Evolutionary conservation across 2,797 vertebrate genomes (phyloP).

Genomic region (Chanos chanos): DNA sequence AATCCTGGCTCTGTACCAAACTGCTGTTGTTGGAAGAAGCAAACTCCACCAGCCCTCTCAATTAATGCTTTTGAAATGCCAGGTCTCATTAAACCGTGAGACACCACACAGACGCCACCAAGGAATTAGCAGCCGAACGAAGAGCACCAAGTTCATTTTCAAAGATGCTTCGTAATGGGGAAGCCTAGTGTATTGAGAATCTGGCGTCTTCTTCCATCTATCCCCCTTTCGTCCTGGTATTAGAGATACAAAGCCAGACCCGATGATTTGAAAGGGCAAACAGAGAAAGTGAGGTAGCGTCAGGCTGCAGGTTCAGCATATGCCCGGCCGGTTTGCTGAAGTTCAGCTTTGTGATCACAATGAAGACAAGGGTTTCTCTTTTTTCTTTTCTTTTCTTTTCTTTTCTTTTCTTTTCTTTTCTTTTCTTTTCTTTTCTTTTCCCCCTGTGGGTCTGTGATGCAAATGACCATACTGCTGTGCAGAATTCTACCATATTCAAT

Average conservation of each 20-base stretch:
- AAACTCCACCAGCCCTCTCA: slow-evolving; percentile 55
- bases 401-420: no score
- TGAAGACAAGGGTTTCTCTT: no score
- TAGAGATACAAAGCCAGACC: slow-evolving; percentile 2
- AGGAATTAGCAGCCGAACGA: slow-evolving; percentile 42
- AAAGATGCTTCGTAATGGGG: slow-evolving; percentile 15
- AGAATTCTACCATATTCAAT: no score
- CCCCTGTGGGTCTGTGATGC: no score
- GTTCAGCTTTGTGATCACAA: no score
- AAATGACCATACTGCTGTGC: no score
- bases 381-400: no score
- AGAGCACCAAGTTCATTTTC: slow-evolving; percentile 46
- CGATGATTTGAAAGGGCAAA: neutral
- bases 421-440: no score
- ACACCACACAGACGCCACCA: slow-evolving; percentile 24
- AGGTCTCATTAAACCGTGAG: slow-evolving; percentile 62
- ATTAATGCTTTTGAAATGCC: slow-evolving; percentile 69
- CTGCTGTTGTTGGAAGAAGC: slow-evolving; percentile 46
- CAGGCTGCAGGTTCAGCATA: no score
- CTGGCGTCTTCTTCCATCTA: no score
- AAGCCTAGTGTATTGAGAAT: no score
- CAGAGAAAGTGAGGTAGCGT: neutral
- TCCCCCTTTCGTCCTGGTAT: neutral
- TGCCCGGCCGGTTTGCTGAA: no score
- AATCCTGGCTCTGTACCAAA: slow-evolving; percentile 28